phyloP scores from a whole-genome alignment of 2,797 vertebrate genomes.

The Cossypha caffra region DNA sequence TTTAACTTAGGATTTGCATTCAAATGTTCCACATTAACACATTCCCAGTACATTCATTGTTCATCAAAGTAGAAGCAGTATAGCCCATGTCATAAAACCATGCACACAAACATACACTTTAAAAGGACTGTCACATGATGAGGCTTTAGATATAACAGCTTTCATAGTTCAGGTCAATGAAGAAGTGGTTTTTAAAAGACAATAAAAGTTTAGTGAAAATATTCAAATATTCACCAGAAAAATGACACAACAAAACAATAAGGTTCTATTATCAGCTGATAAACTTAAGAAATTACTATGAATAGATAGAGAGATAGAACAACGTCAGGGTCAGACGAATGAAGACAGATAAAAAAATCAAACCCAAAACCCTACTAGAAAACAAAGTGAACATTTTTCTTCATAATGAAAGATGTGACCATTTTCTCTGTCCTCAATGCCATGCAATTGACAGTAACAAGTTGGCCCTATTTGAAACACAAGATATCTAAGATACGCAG shows the following conservation, averaged over 20 bases:
- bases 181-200: not conserved
- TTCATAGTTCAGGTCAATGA: not conserved
- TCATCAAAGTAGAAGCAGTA: not conserved
- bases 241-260: not conserved
- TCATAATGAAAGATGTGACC: not conserved
- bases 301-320: not conserved
- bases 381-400: not conserved
- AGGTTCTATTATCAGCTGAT: not conserved
- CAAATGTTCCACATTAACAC: not conserved
- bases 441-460: not conserved
- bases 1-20: not conserved
- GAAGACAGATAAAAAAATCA: not conserved
- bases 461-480: not conserved
- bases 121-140: not conserved
- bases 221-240: not conserved
- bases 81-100: not conserved
- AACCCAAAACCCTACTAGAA: not conserved
- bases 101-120: not conserved
- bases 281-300: not conserved
- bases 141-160: not conserved
- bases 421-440: not conserved
- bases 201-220: not conserved
- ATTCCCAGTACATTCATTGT: not conserved
- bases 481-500: not conserved
- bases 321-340: not conserved